Base-by-base conservation (phyloP, 1,140 invertebrate genomes). In the Xylocopa sonorina region DNA sequence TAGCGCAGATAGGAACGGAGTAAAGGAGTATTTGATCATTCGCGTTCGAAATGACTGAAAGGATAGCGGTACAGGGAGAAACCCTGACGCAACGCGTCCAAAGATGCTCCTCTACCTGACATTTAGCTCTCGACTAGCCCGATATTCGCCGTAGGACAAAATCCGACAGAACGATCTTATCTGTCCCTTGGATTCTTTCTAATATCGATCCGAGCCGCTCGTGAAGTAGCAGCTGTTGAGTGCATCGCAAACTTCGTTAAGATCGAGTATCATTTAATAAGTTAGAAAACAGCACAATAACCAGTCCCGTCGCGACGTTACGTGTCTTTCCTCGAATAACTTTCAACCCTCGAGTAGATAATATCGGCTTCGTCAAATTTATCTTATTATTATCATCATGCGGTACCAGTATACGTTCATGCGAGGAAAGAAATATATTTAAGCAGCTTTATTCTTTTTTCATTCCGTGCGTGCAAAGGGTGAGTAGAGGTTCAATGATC, bases 111-210 rank as follows among this genome's bases (percentile, higher is more conserved):
- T 82, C 78, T 90, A 92, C 90, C 90, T 92, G 90, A 90, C 88
- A 51, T 88, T 89, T 87, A 85, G 82, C 85, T 85, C 81, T n/a
- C 72, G 74, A 62, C 64, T 67, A 46, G 69, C 78, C 82, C 43
- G 50, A 81, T 81, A 82, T 87, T 78, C 41, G 51, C 64, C 64
- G 32, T 67, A 67, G 74, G 64, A 80, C 41, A 53, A 75, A 84
- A 81, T 79, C 81, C 80, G 81, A 55, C 71, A 64, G 77, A 81
- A 74, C 87, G 86, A 91, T 92, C 87, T 88, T 91, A 91, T 92
- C 89, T 86, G 87, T 85, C 87, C 83, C 77, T 66, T 69, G 82
- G 88, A 88, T 89, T 83, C 88, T 87, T 87, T 89, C 80, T 84
- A 90, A 81, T 88, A 89, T 90, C 87, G 88, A 89, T 90, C 85